Evolutionary conservation across 2,797 vertebrate species (phyloP).

Genomic region (Neosilurus mollespiculum): DNA sequence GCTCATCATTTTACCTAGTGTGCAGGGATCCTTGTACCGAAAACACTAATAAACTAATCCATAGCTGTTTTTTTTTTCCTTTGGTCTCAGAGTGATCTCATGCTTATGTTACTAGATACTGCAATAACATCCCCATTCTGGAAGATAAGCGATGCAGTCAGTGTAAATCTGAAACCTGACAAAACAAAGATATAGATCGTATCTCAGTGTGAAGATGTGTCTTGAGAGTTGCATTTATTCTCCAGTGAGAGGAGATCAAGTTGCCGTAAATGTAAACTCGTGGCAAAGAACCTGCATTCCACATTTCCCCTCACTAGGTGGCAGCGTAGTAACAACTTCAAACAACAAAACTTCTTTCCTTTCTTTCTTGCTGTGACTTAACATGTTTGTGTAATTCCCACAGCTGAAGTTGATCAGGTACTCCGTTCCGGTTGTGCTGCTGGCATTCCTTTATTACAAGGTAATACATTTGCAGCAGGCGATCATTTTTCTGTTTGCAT

Average conservation of each 20-base stretch:
- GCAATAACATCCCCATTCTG: not conserved
- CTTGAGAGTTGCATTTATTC: slow-evolving; percentile 29
- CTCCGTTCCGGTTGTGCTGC: slow-evolving; percentile 74
- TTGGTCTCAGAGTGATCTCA: not conserved
- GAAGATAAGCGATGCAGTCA: slow-evolving; percentile 18
- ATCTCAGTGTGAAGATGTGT: slow-evolving; percentile 26
- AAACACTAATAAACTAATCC: not conserved
- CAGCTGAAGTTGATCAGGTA: slow-evolving; percentile 83
- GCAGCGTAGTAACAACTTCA: slow-evolving; percentile 68
- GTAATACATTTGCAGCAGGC: slow-evolving; percentile 70
- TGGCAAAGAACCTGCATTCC: not conserved
- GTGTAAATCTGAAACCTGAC: slow-evolving; percentile 30
- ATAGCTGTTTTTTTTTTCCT: too few species aligned
- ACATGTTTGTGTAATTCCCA: slow-evolving; percentile 44
- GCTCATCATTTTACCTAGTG: slow-evolving; percentile 1
- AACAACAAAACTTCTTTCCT: not conserved
- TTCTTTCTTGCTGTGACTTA: not conserved
- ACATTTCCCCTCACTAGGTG: slow-evolving; percentile 68
- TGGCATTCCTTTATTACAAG: slow-evolving; percentile 86
- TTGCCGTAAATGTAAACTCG: slow-evolving; percentile 21
- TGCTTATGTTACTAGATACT: slow-evolving; percentile 12
- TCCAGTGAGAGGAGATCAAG: slow-evolving; percentile 20
- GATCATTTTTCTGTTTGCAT: slow-evolving; percentile 53
- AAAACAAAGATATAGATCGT: slow-evolving; percentile 39
- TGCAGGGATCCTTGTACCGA: not conserved